Conservation (phyloP, 2,888 invertebrate species). For the Zygogramma bicolorata region DNA sequence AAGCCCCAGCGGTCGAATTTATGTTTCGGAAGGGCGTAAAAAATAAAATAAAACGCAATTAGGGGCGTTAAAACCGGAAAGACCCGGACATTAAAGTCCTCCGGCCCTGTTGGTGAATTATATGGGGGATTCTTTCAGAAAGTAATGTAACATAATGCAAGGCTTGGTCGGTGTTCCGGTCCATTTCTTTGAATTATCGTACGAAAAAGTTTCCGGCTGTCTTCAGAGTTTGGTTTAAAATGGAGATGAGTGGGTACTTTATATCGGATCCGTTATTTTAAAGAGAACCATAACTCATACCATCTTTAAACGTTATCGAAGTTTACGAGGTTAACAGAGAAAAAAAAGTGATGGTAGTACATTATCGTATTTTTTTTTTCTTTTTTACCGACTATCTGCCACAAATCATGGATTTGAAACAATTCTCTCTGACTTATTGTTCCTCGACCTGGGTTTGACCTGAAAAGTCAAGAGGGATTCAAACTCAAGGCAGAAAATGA, state of each 20-base stretch:
- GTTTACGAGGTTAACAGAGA: too few species aligned
- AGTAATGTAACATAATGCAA: conserved; percentile 2
- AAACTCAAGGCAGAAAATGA: too few species aligned
- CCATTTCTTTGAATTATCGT: not conserved
- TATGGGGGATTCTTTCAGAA: conserved; percentile 25
- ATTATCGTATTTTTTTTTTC: too few species aligned
- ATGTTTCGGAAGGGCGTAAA: conserved; percentile 45
- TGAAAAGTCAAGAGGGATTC: too few species aligned
- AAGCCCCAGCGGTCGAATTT: conserved; percentile 39
- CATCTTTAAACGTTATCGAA: too few species aligned
- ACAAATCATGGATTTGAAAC: too few species aligned
- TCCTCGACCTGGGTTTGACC: too few species aligned
- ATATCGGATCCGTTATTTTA: not conserved
- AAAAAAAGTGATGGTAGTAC: too few species aligned
- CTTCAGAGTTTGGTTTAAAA: not conserved
- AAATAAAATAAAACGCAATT: conserved; percentile 46
- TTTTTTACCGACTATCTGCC: too few species aligned
- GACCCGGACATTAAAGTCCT: conserved; percentile 39
- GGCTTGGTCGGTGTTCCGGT: not conserved
- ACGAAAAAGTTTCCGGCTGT: not conserved
- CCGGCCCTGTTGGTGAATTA: conserved; percentile 33
- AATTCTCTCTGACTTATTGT: too few species aligned
- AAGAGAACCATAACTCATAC: too few species aligned
- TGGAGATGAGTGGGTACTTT: too few species aligned
- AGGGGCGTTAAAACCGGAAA: conserved; percentile 43